These are phyloP conservation scores for Sceloporus tristichus DNA, from an alignment of 2,113 vertebrate genomes.

Conservation along the genomic window DNA sequence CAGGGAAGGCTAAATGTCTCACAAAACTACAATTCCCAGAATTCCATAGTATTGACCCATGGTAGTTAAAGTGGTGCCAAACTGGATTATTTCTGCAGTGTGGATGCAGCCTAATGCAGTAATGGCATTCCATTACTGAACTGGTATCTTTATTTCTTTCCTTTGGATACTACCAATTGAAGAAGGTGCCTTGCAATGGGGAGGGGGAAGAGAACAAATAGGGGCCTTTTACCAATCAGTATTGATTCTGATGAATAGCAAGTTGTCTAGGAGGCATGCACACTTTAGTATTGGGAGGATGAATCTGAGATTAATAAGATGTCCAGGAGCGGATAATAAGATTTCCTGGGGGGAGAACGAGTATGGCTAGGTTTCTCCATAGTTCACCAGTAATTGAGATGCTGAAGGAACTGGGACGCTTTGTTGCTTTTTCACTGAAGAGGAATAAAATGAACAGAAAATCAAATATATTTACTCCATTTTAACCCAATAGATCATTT, in stretches of 20 bases:
- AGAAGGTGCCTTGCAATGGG: neutral
- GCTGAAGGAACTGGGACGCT: neutral
- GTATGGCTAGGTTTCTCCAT: neutral
- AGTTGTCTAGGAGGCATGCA: neutral
- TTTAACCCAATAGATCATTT: neutral
- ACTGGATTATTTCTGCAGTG: no score
- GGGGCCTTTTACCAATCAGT: neutral
- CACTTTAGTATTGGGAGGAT: conserved; percentile 11
- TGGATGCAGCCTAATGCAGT: neutral
- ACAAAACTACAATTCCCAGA: no score
- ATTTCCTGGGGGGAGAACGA: neutral
- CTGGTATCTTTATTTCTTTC: neutral
- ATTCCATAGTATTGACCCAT: no score
- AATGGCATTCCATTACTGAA: neutral
- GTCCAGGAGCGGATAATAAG: neutral
- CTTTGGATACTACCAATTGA: neutral
- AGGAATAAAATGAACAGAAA: neutral
- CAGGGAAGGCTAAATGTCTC: no score
- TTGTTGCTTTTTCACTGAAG: neutral
- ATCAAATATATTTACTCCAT: neutral
- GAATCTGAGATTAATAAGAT: neutral
- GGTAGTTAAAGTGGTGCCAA: no score
- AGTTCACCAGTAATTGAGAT: neutral
- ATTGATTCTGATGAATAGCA: neutral
- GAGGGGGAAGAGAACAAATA: neutral